phyloP scores from a whole-genome alignment of 1,140 invertebrate genomes.

The Telenomus remus region DNA sequence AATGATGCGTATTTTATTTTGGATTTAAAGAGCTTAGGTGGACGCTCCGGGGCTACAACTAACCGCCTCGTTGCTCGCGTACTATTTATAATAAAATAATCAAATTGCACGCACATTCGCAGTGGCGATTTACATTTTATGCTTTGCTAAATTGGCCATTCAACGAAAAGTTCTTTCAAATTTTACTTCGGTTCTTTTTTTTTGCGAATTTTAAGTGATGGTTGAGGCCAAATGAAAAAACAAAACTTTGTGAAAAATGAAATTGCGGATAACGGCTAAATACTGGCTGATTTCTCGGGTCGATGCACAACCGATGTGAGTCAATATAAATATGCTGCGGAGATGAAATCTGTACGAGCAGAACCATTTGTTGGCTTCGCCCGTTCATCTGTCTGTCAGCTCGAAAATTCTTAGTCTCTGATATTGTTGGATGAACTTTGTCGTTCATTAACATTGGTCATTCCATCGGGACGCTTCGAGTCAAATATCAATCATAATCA shows the following conservation, averaged over 20 bases:
- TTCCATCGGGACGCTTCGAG: constrained; percentile 47
- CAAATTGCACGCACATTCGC: constrained; percentile 7
- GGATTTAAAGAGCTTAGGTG: constrained; percentile 53
- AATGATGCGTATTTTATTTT: constrained; percentile 62
- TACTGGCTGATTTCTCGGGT: too few relatives aligned
- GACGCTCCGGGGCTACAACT: constrained; percentile 41
- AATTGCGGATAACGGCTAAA: too few relatives aligned
- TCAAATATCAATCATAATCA: constrained; percentile 56
- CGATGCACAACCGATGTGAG: constrained; percentile 23
- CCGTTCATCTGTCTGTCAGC: constrained; percentile 61
- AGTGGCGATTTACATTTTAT: neutral
- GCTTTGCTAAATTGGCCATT: too few relatives aligned
- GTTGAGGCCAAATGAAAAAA: too few relatives aligned
- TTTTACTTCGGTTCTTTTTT: too few relatives aligned
- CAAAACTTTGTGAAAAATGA: too few relatives aligned
- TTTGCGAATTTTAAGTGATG: too few relatives aligned
- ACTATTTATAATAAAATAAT: constrained; percentile 37
- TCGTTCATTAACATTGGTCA: constrained; percentile 55
- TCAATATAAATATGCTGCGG: constrained; percentile 67
- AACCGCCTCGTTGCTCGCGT: constrained; percentile 35
- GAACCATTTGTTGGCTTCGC: constrained; percentile 70
- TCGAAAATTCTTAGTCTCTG: constrained; percentile 50
- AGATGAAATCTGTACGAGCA: constrained; percentile 69
- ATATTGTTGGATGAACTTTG: constrained; percentile 51
- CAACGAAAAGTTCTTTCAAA: too few relatives aligned